Conservation (phyloP, 2,113 vertebrate genomes). For the Malurus alboscapulatus region DNA sequence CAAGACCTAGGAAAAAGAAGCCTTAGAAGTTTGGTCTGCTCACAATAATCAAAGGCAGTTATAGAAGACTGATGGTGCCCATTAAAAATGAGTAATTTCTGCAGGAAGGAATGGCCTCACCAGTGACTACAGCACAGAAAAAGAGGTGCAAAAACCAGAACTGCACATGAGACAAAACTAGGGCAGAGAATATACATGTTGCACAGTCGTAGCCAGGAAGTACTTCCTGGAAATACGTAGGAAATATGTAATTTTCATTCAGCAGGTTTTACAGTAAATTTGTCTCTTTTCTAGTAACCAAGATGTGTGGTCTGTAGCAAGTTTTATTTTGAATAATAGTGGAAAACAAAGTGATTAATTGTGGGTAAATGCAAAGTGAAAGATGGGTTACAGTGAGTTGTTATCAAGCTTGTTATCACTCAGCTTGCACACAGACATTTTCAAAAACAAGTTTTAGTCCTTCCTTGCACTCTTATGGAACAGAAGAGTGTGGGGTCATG, state of each 20-base stretch:
- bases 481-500: background rate
- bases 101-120: background rate
- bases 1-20: background rate
- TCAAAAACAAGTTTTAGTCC: background rate
- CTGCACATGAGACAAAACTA: background rate
- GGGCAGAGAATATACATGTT: background rate
- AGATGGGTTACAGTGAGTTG: background rate
- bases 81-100: slow-evolving; percentile 19
- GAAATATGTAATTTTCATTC: background rate
- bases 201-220: background rate
- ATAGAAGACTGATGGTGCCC: background rate
- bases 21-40: background rate
- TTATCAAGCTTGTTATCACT: too few species aligned
- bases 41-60: background rate
- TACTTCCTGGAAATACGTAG: background rate
- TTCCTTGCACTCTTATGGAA: background rate
- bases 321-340: background rate
- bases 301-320: background rate
- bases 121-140: background rate
- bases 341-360: background rate
- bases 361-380: background rate
- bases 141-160: background rate
- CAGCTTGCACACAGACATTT: background rate
- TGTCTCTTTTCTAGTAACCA: background rate
- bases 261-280: background rate